Conservation (phyloP, 2,888 invertebrate genomes). For the Aleiodes testaceus region DNA sequence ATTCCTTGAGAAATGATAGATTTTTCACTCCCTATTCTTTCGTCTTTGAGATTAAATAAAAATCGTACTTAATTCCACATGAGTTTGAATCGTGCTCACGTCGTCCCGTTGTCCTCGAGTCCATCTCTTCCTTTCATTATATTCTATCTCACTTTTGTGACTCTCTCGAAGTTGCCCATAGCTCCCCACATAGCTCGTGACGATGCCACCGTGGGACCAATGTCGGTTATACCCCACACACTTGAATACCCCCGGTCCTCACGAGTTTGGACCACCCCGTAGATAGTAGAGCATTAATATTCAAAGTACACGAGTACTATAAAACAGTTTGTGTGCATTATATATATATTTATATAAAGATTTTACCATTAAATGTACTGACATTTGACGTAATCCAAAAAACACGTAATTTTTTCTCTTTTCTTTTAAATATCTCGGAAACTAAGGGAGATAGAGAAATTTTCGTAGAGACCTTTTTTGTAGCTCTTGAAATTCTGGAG, state of each 20-base stretch:
- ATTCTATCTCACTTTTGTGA: conserved; percentile 12
- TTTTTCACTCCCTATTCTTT: neutral
- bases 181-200: conserved; percentile 45
- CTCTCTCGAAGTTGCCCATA: conserved; percentile 30
- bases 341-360: conserved; percentile 29
- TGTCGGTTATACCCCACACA: conserved; percentile 38
- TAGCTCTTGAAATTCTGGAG: too few relatives aligned
- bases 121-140: conserved; percentile 37
- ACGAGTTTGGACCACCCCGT: conserved; percentile 63
- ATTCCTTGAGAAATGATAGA: neutral
- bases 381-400: conserved; percentile 59
- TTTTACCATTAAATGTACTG: conserved; percentile 56
- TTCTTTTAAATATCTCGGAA: too few relatives aligned
- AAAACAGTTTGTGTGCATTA: conserved; percentile 38
- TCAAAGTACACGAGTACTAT: conserved; percentile 56
- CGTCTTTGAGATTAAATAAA: conserved; percentile 13
- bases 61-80: conserved; percentile 39
- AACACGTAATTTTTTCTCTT: too few relatives aligned
- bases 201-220: conserved; percentile 47
- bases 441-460: too few relatives aligned
- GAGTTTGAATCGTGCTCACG: conserved; percentile 38
- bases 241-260: conserved; percentile 37
- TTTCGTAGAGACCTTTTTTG: too few relatives aligned
- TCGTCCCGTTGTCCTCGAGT: conserved; percentile 38
- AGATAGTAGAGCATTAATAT: conserved; percentile 61